Percentiles rank a stretch among this genome's conserved stretches.
These are phyloP conservation scores for Eulithis prunata DNA, from an alignment of 2,888 invertebrate genomes.

Conservation along the genomic window DNA sequence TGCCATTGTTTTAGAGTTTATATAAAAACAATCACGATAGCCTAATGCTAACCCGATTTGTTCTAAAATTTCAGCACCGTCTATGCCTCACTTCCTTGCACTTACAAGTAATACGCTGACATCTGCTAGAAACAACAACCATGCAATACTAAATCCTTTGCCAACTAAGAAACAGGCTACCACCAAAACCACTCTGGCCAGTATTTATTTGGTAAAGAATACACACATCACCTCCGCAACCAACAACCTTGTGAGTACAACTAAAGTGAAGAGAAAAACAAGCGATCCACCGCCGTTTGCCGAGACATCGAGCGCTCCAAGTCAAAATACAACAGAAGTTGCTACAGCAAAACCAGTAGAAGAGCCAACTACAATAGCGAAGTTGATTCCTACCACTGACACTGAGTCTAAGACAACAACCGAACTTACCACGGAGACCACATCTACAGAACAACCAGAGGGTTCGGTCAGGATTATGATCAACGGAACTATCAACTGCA, in stretches of 20 bases:
- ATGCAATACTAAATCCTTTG: slow-evolving; percentile 59
- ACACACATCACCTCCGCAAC: slow-evolving; percentile 49
- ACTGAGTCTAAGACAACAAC: slow-evolving; percentile 32
- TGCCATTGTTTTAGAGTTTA: no score
- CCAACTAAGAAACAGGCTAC: slow-evolving; percentile 58
- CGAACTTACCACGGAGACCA: slow-evolving; percentile 43
- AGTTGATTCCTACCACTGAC: slow-evolving; percentile 37
- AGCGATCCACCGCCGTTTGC: slow-evolving; percentile 54
- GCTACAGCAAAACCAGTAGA: slow-evolving; percentile 35
- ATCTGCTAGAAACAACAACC: slow-evolving; percentile 56
- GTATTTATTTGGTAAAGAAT: slow-evolving; percentile 51
- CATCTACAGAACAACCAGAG: slow-evolving; percentile 66
- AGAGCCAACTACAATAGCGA: slow-evolving; percentile 42
- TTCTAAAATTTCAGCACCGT: slow-evolving; percentile 46
- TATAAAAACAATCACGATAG: no score
- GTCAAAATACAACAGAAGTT: slow-evolving; percentile 27
- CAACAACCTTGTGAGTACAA: slow-evolving; percentile 55
- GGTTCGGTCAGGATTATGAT: slow-evolving; percentile 69
- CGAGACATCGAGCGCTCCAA: slow-evolving; percentile 24
- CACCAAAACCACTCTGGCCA: slow-evolving; percentile 51
- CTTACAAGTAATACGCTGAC: slow-evolving; percentile 52
- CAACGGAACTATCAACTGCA: slow-evolving; percentile 78
- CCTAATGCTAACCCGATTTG: background rate
- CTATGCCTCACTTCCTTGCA: slow-evolving; percentile 34
- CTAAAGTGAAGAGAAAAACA: slow-evolving; percentile 71